Percentiles rank a stretch among this genome's conserved stretches.
Evolutionary conservation across 1,140 invertebrate species (phyloP).

Genomic region (Drosophila ambigua): DNA sequence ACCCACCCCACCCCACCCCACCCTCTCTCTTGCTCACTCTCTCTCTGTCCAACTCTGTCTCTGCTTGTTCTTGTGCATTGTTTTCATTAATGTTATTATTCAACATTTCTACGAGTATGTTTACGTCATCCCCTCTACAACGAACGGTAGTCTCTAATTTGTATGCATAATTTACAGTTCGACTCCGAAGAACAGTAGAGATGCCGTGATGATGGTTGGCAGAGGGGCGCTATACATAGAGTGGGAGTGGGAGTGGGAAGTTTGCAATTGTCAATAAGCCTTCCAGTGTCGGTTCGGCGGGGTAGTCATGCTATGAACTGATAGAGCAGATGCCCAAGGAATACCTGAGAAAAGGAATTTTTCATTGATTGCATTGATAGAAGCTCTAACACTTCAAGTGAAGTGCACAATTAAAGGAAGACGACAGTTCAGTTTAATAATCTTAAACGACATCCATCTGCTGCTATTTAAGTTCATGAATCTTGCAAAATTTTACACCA

Average conservation of each 20-base stretch:
- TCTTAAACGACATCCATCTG: too few relatives aligned
- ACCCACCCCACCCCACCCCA: slow-evolving; percentile 1
- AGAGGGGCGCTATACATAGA: not conserved
- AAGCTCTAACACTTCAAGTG: slow-evolving; percentile 28
- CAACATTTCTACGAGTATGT: slow-evolving; percentile 65
- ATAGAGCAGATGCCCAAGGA: slow-evolving; percentile 44
- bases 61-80: slow-evolving; percentile 30
- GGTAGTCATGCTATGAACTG: slow-evolving; percentile 39
- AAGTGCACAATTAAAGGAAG: not conserved
- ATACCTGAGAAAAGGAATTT: slow-evolving; percentile 40
- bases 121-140: slow-evolving; percentile 55
- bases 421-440: too few relatives aligned
- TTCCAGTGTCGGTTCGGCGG: slow-evolving; percentile 1
- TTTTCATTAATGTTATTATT: slow-evolving; percentile 80
- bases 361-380: slow-evolving; percentile 9
- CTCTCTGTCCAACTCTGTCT: not conserved
- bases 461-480: not conserved
- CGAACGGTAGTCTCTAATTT: slow-evolving; percentile 71
- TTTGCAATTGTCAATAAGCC: slow-evolving; percentile 61
- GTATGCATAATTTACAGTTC: slow-evolving; percentile 74
- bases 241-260: not conserved
- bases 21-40: not conserved
- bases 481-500: not conserved
- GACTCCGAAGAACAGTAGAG: not conserved
- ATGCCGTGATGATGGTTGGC: too few relatives aligned